Percentiles rank a stretch among this genome's conserved stretches.
phyloP scores from a whole-genome alignment of 2,113 vertebrate genomes.

The Odocoileus hemionus region DNA sequence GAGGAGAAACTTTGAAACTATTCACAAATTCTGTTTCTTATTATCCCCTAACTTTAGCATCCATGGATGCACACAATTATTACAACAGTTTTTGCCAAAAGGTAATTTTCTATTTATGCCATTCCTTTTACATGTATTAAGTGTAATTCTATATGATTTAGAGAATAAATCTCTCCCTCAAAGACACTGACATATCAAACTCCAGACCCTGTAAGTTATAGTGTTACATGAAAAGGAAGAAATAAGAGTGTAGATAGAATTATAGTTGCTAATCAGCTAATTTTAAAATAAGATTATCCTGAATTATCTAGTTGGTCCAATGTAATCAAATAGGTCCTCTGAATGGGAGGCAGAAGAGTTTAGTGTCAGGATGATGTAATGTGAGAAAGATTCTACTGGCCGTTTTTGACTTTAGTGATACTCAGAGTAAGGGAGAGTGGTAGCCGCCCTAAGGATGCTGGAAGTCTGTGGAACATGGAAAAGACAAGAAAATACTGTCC shows the following conservation, averaged over 20 bases:
- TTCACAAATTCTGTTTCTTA: not conserved
- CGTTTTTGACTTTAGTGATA: not conserved
- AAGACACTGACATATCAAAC: not conserved
- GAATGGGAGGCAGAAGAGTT: not conserved
- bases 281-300: not conserved
- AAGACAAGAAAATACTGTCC: not conserved
- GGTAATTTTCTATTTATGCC: not conserved
- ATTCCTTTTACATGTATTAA: not conserved
- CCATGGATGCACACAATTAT: not conserved
- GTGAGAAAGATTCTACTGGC: not conserved
- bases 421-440: not conserved
- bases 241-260: not conserved
- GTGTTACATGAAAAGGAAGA: not conserved
- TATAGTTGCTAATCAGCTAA: not conserved
- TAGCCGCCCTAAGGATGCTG: not conserved
- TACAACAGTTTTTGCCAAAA: not conserved
- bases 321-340: not conserved
- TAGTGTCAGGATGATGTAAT: not conserved
- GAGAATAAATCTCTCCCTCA: not conserved
- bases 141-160: not conserved
- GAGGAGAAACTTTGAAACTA: not conserved
- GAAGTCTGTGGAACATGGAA: not conserved
- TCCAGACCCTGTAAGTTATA: not conserved
- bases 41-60: not conserved
- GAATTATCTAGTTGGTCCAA: not conserved